These are phyloP conservation scores for Monomorium pharaonis DNA, from an alignment of 1,140 invertebrate genomes.

Conservation along the genomic window DNA sequence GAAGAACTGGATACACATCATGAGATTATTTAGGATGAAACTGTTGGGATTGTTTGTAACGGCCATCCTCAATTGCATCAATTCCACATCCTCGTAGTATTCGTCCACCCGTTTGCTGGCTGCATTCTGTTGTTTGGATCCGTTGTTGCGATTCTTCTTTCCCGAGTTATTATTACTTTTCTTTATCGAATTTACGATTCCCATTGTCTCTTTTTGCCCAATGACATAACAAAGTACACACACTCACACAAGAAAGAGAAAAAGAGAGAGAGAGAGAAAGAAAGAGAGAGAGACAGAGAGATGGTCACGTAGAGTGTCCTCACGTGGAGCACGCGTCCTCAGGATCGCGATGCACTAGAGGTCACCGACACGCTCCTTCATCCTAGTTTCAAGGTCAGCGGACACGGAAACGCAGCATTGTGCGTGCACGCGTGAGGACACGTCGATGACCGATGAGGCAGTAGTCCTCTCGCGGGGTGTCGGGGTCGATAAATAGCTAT, in stretches of 20 bases:
- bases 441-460: conserved; percentile 31
- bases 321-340: conserved; percentile 17
- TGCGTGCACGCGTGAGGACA: conserved; percentile 7
- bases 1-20: conserved; percentile 92
- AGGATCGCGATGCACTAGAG: neutral
- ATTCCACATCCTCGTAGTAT: conserved; percentile 69
- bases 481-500: conserved; percentile 77
- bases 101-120: conserved; percentile 45
- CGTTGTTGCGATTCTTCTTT: neutral
- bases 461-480: conserved; percentile 33
- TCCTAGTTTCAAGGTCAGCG: conserved; percentile 14
- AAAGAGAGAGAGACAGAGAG: neutral
- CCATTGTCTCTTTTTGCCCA: conserved; percentile 76
- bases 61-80: conserved; percentile 85
- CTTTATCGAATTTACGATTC: conserved; percentile 82
- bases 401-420: conserved; percentile 29
- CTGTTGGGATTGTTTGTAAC: conserved; percentile 87
- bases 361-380: conserved; percentile 1
- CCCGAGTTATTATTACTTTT: neutral
- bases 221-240: conserved; percentile 26
- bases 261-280: neutral
- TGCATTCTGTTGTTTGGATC: neutral
- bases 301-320: conserved; percentile 25
- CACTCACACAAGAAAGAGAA: neutral
- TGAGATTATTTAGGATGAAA: conserved; percentile 91